Conservation (phyloP, 2,113 vertebrate species). For the Cyprichromis sp. region DNA sequence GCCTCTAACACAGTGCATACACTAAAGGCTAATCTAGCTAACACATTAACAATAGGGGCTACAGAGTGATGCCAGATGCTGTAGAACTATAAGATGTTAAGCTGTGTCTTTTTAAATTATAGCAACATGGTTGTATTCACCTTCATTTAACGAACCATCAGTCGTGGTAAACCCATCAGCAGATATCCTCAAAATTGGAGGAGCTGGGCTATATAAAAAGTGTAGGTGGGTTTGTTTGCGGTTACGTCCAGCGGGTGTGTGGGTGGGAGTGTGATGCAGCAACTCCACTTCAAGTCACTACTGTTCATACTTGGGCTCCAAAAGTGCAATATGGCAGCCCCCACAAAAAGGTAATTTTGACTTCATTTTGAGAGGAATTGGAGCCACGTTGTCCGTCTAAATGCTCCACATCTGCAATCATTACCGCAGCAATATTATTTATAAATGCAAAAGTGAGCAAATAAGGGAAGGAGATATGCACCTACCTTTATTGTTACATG, state of each 20-base stretch:
- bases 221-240: not conserved
- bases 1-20: not conserved
- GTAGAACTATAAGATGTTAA: not conserved
- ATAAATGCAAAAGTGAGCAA: not conserved
- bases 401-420: not conserved
- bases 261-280: not conserved
- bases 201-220: not conserved
- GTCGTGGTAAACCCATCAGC: not conserved
- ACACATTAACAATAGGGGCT: not conserved
- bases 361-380: not conserved
- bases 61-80: not conserved
- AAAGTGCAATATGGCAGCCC: not conserved
- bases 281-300: not conserved
- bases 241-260: not conserved
- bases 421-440: not conserved
- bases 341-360: not conserved
- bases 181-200: not conserved
- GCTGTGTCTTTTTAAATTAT: not conserved
- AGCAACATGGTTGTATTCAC: not conserved
- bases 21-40: not conserved
- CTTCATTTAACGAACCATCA: not conserved
- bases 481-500: slow-evolving; percentile 95
- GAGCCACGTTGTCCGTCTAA: not conserved
- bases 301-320: not conserved
- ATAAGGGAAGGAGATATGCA: not conserved